Evolutionary conservation across 2,888 invertebrate species (phyloP).

Genomic region (Drosophila stalkeri): DNA sequence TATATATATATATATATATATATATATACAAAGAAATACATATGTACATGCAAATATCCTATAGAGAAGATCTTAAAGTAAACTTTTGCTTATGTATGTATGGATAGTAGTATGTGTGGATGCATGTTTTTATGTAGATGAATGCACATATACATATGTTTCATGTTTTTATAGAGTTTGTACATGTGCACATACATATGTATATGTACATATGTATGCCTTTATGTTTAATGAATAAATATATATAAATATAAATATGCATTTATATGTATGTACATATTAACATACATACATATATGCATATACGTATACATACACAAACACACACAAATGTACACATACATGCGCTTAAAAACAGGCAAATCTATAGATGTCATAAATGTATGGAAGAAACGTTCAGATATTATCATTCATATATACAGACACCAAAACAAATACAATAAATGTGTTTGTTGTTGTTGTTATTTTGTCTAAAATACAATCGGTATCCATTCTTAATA

Average conservation of each 20-base stretch:
- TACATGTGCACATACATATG: not conserved
- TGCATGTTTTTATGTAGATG: too few species aligned
- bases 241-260: not conserved
- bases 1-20: not conserved
- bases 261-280: not conserved
- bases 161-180: too few species aligned
- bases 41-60: not conserved
- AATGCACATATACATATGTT: too few species aligned
- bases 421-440: not conserved
- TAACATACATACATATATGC: conserved; percentile 2
- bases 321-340: not conserved
- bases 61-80: too few species aligned
- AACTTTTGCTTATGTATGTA: too few species aligned
- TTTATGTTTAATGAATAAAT: not conserved
- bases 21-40: not conserved
- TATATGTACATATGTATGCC: not conserved
- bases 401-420: not conserved
- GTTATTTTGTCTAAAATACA: conserved; percentile 69
- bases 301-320: not conserved
- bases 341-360: not conserved
- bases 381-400: not conserved
- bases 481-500: conserved; percentile 63
- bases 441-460: conserved; percentile 15
- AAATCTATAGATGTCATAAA: not conserved
- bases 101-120: too few species aligned